Evolutionary conservation across 2,888 invertebrate genomes (phyloP).

Genomic region (Bugula neritina): DNA sequence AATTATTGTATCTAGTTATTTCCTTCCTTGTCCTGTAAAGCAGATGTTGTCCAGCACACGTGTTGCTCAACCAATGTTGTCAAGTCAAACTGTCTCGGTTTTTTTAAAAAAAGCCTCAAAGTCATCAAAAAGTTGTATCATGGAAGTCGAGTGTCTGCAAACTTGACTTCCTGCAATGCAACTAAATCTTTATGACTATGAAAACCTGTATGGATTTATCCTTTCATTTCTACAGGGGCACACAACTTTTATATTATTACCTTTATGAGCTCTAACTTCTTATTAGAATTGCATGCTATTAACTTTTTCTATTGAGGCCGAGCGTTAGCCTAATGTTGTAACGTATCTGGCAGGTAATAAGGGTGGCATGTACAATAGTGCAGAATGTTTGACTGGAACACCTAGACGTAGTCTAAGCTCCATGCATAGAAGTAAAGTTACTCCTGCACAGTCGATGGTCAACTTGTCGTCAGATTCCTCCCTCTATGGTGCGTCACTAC

Average conservation of each 20-base stretch:
- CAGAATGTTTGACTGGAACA: slow-evolving; percentile 21
- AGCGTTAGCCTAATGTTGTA: background rate
- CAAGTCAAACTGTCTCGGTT: background rate
- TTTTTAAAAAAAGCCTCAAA: background rate
- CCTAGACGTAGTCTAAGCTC: slow-evolving; percentile 27
- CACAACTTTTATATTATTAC: too few species aligned
- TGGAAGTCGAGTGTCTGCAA: too few species aligned
- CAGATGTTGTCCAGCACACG: background rate
- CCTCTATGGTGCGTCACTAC: slow-evolving; percentile 23
- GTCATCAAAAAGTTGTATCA: too few species aligned
- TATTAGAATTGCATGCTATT: too few species aligned
- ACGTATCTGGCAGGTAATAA: slow-evolving; percentile 17
- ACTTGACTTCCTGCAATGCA: too few species aligned
- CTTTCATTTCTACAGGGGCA: too few species aligned
- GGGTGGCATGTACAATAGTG: slow-evolving; percentile 25
- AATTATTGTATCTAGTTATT: background rate
- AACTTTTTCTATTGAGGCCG: too few species aligned
- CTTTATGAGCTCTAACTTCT: too few species aligned
- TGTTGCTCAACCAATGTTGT: background rate
- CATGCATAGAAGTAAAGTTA: slow-evolving; percentile 23
- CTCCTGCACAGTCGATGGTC: slow-evolving; percentile 27
- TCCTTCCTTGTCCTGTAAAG: background rate
- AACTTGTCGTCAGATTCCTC: slow-evolving; percentile 19
- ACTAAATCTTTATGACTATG: too few species aligned
- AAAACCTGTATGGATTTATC: too few species aligned